phyloP scores from a whole-genome alignment of 2,113 vertebrate genomes.

The Phylloscopus whistleri region DNA sequence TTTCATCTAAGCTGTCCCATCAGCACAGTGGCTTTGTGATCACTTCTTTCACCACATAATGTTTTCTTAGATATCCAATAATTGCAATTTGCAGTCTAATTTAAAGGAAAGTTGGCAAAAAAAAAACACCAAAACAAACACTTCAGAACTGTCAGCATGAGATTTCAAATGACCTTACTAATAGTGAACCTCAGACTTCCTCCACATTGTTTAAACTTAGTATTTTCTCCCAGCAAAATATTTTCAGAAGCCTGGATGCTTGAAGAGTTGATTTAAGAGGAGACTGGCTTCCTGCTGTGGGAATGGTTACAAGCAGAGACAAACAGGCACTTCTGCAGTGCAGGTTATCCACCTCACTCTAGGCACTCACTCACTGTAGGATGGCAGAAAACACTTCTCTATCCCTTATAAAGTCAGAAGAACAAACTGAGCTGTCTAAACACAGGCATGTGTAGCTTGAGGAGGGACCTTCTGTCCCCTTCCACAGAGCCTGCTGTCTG shows the following conservation, averaged over 20 bases:
- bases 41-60: background rate
- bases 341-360: background rate
- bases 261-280: background rate
- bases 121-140: no score
- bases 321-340: accelerated
- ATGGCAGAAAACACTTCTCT: background rate
- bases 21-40: background rate
- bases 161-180: background rate
- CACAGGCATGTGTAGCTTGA: accelerated
- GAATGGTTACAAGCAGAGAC: background rate
- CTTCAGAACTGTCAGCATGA: background rate
- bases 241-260: background rate
- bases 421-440: background rate
- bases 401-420: background rate
- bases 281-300: background rate
- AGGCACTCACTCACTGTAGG: background rate
- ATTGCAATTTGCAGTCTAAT: background rate
- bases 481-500: background rate
- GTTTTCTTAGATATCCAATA: background rate
- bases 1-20: background rate
- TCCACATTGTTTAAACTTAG: background rate
- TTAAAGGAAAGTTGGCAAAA: background rate
- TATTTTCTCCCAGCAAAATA: background rate
- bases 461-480: background rate
- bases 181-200: background rate